Percentiles rank a stretch among this genome's conserved stretches.
Conservation (phyloP, 23 tunicate species). For the Halocynthia roretzi region DNA sequence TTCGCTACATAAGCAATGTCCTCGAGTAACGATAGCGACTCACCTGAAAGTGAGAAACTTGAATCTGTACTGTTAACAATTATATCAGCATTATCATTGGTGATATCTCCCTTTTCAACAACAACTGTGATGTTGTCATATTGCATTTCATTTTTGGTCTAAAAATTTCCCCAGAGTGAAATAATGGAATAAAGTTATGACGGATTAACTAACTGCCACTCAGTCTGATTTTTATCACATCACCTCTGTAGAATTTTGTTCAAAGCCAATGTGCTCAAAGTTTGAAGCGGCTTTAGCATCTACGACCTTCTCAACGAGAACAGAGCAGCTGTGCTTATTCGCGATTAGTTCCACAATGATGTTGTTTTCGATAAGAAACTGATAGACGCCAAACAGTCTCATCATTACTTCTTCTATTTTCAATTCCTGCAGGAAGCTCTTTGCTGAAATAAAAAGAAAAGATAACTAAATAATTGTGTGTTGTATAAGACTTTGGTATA, state of each 20-base stretch:
- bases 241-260: background rate
- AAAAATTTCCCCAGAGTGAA: no score
- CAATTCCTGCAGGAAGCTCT: background rate
- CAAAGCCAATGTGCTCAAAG: background rate
- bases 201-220: no score
- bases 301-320: background rate
- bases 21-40: no score
- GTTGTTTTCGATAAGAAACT: background rate
- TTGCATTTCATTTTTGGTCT: background rate
- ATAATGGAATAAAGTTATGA: no score
- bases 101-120: constrained; percentile 11
- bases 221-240: background rate
- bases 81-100: background rate
- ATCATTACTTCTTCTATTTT: background rate
- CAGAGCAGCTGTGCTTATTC: background rate
- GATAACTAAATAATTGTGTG: background rate
- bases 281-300: constrained; percentile 1
- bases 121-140: background rate
- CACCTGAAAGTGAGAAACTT: background rate
- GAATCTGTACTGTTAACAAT: constrained; percentile 8
- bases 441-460: constrained; percentile 12
- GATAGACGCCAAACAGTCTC: background rate
- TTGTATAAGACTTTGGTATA: no score
- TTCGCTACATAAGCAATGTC: no score
- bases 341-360: background rate